Conservation (phyloP, 2,113 vertebrate species). For the Taxidea taxus region DNA sequence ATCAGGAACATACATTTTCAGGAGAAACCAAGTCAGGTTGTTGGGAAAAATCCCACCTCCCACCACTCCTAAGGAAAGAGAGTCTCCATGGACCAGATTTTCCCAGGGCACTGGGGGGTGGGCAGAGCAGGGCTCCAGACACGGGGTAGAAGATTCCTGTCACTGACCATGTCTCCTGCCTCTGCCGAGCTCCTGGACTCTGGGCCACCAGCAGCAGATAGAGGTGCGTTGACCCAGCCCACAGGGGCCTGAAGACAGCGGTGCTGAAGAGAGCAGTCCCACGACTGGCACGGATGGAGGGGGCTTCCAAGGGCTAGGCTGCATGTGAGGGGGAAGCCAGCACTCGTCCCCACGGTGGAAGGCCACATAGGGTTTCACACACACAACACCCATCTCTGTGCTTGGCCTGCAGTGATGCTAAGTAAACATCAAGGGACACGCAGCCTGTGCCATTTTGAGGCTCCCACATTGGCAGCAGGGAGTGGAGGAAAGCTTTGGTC, state of each 20-base stretch:
- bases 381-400: rapidly evolving
- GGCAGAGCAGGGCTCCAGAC: neutral
- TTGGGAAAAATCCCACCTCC: neutral
- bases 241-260: neutral
- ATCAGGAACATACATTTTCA: neutral
- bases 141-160: neutral
- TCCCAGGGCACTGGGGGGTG: neutral
- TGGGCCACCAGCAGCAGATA: neutral
- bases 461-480: rapidly evolving
- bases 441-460: rapidly evolving
- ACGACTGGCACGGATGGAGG: neutral
- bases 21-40: neutral
- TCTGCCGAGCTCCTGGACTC: rapidly evolving
- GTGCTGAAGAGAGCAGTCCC: neutral
- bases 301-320: neutral
- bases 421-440: rapidly evolving
- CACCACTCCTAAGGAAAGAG: neutral
- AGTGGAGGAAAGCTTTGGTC: neutral
- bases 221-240: rapidly evolving
- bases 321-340: neutral
- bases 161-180: rapidly evolving
- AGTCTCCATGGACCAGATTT: rapidly evolving
- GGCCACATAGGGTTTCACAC: neutral
- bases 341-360: neutral
- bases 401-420: neutral